Evolutionary conservation across 2,797 vertebrate genomes (phyloP).

Genomic region (Anabacerthia variegaticeps): DNA sequence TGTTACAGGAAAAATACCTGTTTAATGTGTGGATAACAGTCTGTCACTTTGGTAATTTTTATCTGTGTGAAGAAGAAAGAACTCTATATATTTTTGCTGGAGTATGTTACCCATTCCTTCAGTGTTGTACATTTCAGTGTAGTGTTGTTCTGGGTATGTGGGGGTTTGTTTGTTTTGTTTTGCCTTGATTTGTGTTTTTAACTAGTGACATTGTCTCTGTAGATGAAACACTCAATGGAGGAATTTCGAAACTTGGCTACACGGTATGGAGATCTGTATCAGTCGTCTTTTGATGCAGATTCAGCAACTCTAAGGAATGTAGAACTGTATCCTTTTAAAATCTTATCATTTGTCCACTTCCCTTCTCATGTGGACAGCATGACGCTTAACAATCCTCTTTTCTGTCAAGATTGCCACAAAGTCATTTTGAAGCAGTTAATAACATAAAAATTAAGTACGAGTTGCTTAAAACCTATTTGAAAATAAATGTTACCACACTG

Average conservation of each 20-base stretch:
- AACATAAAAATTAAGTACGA: not conserved
- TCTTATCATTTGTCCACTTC: not conserved
- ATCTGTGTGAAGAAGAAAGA: not conserved
- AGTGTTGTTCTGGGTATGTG: not conserved
- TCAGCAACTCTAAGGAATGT: conserved; percentile 92
- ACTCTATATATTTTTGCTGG: not conserved
- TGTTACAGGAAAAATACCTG: not conserved
- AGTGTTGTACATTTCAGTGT: not conserved
- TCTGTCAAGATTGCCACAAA: not conserved
- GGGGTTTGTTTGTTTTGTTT: not conserved
- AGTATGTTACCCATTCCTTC: not conserved
- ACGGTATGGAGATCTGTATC: conserved; percentile 92
- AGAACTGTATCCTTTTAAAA: conserved; percentile 90
- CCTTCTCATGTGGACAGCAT: not conserved
- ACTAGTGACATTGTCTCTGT: not conserved
- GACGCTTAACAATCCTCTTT: not conserved
- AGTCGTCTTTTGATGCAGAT: conserved; percentile 96
- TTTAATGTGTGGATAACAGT: not conserved
- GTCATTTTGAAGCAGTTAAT: not conserved
- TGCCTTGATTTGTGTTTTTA: not conserved
- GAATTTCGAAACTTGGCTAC: conserved; percentile 91
- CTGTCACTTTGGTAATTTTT: not conserved
- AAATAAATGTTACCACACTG: not conserved
- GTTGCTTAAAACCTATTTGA: not conserved
- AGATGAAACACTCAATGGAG: conserved; percentile 98